Percentiles rank a stretch among this genome's conserved stretches.
phyloP scores from a whole-genome alignment of 2,888 invertebrate species.

The Hymenopus coronatus region DNA sequence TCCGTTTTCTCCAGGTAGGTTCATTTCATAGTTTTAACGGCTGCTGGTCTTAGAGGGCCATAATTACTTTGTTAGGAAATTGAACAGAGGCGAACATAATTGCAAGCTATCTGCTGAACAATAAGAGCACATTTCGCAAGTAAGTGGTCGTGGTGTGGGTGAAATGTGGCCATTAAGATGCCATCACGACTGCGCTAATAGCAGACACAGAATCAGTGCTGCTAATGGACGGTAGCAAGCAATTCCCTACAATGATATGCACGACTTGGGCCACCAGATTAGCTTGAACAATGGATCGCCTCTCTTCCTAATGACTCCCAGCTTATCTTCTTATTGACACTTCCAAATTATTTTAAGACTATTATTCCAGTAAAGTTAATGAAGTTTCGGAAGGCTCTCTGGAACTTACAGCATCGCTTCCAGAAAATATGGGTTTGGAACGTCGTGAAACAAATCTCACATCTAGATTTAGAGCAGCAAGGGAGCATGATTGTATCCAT shows the following conservation, averaged over 20 bases:
- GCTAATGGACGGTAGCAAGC: slow-evolving; percentile 29
- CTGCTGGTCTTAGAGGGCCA: background rate
- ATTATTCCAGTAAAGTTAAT: background rate
- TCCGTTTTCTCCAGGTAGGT: too few species aligned
- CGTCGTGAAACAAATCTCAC: too few species aligned
- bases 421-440: too few species aligned
- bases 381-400: background rate
- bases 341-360: background rate
- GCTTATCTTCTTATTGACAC: background rate
- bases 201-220: background rate
- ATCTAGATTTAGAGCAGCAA: too few species aligned
- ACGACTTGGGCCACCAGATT: slow-evolving; percentile 15
- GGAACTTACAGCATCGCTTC: background rate
- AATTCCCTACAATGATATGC: slow-evolving; percentile 31
- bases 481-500: too few species aligned
- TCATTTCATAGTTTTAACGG: too few species aligned
- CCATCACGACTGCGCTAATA: slow-evolving; percentile 21
- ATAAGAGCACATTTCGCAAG: background rate
- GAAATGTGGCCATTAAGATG: slow-evolving; percentile 15
- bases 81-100: background rate
- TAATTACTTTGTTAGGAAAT: background rate
- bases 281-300: background rate
- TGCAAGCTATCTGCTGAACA: background rate
- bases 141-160: background rate
- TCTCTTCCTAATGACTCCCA: background rate